phyloP scores from a whole-genome alignment of 2,888 invertebrate species.

The Shargacucullia verbasci region DNA sequence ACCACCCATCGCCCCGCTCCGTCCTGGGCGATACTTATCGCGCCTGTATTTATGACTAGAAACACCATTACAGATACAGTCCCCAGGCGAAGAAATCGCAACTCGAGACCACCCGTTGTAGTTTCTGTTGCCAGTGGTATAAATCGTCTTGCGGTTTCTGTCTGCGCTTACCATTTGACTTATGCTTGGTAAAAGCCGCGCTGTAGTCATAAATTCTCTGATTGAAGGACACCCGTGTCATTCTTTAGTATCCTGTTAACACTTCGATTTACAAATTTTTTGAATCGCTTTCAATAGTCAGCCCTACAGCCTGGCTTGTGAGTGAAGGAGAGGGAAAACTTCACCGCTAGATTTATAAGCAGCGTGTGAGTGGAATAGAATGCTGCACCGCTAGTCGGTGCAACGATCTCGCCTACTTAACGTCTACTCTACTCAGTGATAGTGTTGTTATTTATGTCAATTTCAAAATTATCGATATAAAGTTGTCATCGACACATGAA shows the following conservation, averaged over 20 bases:
- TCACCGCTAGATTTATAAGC: slow-evolving; percentile 50
- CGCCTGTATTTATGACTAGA: slow-evolving; percentile 85
- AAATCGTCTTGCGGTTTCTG: slow-evolving; percentile 59
- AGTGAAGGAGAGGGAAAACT: slow-evolving; percentile 47
- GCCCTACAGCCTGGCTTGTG: slow-evolving; percentile 45
- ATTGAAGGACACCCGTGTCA: slow-evolving; percentile 54
- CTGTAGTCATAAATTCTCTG: slow-evolving; percentile 43
- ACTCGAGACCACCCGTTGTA: slow-evolving; percentile 75
- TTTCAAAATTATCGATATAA: slow-evolving; percentile 47
- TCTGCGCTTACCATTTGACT: slow-evolving; percentile 35
- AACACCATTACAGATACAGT: slow-evolving; percentile 74
- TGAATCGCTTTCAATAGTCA: slow-evolving; percentile 51
- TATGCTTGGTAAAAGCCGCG: slow-evolving; percentile 36
- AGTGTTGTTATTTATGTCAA: slow-evolving; percentile 50
- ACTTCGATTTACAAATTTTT: slow-evolving; percentile 55
- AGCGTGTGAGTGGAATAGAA: slow-evolving; percentile 62
- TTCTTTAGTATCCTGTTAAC: slow-evolving; percentile 57
- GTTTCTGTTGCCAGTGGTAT: slow-evolving; percentile 63
- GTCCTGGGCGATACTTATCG: slow-evolving; percentile 80
- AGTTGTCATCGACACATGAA: slow-evolving; percentile 2
- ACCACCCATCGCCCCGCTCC: slow-evolving; percentile 82
- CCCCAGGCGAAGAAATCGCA: slow-evolving; percentile 70
- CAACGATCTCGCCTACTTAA: slow-evolving; percentile 72
- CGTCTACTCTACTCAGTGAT: slow-evolving; percentile 59
- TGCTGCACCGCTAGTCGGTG: slow-evolving; percentile 72